Conservation (phyloP, 2,888 invertebrate species). For the Heteromyza rotundicornis region DNA sequence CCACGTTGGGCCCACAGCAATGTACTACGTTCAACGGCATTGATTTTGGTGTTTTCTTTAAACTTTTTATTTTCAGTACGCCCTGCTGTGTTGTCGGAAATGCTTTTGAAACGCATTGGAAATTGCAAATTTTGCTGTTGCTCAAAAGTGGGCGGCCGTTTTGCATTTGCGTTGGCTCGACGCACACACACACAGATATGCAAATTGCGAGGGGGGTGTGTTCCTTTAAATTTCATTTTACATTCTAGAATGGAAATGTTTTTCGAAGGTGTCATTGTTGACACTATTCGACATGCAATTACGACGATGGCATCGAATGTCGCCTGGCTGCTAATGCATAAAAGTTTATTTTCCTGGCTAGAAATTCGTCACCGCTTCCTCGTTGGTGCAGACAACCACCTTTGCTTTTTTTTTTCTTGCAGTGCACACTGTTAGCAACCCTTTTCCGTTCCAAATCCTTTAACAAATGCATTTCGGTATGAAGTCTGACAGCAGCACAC, state of each 20-base stretch:
- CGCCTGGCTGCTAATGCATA: too few species aligned
- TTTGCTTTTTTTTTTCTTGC: not conserved
- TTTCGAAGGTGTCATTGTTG: constrained; percentile 4
- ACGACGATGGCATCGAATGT: too few species aligned
- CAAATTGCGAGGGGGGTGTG: not conserved
- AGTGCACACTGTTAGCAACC: not conserved
- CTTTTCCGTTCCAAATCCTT: not conserved
- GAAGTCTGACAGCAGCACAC: constrained; percentile 27
- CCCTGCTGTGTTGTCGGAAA: not conserved
- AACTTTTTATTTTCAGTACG: not conserved
- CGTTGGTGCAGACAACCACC: too few species aligned
- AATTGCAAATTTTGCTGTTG: constrained; percentile 2
- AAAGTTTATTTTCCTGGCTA: too few species aligned
- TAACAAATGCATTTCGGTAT: not conserved
- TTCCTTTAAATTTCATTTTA: not conserved
- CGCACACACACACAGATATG: not conserved
- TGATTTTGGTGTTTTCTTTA: not conserved
- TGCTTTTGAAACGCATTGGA: not conserved
- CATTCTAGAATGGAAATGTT: not conserved
- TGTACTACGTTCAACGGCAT: not conserved
- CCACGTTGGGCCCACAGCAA: not conserved
- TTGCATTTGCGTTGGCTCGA: not conserved
- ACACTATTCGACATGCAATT: not conserved
- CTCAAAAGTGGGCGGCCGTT: not conserved
- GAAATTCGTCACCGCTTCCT: too few species aligned